Evolutionary conservation across 2,113 vertebrate genomes (phyloP), one percentile per base, ranked within the genome.

Genomic region (Phalacrocorax aristotelis): DNA sequence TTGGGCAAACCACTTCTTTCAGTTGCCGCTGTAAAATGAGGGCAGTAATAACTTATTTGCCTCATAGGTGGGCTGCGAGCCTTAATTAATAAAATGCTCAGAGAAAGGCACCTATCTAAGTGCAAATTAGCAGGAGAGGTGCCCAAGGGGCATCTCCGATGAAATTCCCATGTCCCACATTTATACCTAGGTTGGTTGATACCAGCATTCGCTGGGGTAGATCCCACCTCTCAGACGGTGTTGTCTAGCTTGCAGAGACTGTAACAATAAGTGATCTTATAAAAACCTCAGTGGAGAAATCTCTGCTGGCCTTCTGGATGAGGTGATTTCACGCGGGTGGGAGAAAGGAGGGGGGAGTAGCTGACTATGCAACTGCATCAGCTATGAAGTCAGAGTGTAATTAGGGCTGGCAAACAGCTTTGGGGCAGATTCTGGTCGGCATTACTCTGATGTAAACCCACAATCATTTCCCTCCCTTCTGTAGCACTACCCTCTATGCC

Each of bases 31-130:
- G 91, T 18, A 94, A 97, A 96, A 97, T 96, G 94, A 96, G 95
- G 93, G 95, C 94, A 94, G 54, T 97, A 96, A 95, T 97, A 93
- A 97, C 93, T 95, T 95, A 49, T 54, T 48, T 96, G 93, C 96
- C 95, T 97, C 90, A 86, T 6, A 96, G 95, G 95, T 93, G 95
- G 96, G 92, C 96, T 96, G 42, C 90, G 23, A 97, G 97, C 93
- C 93, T 96, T 97, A 96, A 97, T 96, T 97, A 96, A 96, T 92
- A 83, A 95, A 97, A 66, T 48, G 95, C 95, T 95, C 91, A 86
- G 78, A 94, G 91, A 95, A 88, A 93, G 87, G 84, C 96, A 95
- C 96, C 96, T 78, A 91, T 96, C 94, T 96, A 95, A 95, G 94
- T 97, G 97, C 94, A 97, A 95, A 96, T 97, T 91, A 97, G 91